Evolutionary conservation across 2,888 invertebrate species (phyloP).

Genomic region (Ornithoptera alexandrae): DNA sequence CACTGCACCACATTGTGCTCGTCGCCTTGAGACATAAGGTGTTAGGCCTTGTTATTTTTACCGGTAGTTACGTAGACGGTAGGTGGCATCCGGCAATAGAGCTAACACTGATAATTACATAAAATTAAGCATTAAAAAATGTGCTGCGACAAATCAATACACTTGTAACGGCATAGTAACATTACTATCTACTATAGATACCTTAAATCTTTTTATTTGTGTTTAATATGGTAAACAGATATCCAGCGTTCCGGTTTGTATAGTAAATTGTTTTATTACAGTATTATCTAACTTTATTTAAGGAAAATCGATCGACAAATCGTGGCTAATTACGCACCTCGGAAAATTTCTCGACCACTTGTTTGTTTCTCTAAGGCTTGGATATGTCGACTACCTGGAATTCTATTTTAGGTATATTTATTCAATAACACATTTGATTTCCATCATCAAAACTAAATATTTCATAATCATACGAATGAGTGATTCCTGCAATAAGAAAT

Average conservation of each 20-base stretch:
- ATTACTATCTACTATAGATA: too few relatives aligned
- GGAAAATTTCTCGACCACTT: constrained; percentile 45
- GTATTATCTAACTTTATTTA: constrained; percentile 31
- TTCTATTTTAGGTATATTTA: constrained; percentile 19
- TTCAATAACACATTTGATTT: constrained; percentile 6
- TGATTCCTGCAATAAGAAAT: neutral
- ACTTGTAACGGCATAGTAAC: too few relatives aligned
- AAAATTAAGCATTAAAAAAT: too few relatives aligned
- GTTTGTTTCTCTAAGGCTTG: constrained; percentile 48
- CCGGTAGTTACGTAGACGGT: too few relatives aligned
- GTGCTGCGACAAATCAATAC: too few relatives aligned
- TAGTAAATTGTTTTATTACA: constrained; percentile 2
- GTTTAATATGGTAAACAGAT: too few relatives aligned
- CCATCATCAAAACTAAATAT: constrained; percentile 4
- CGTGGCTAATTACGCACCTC: constrained; percentile 30
- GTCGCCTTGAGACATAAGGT: too few relatives aligned
- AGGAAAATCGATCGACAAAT: constrained; percentile 36
- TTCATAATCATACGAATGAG: neutral
- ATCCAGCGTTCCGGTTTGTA: neutral
- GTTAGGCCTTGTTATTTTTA: too few relatives aligned
- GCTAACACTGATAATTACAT: too few relatives aligned
- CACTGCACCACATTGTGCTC: too few relatives aligned
- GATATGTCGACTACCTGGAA: constrained; percentile 37
- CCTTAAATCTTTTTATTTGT: too few relatives aligned
- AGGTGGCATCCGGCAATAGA: too few relatives aligned